These are phyloP conservation scores for Sylvia borin DNA, from an alignment of 2,797 vertebrate species.

Conservation along the genomic window DNA sequence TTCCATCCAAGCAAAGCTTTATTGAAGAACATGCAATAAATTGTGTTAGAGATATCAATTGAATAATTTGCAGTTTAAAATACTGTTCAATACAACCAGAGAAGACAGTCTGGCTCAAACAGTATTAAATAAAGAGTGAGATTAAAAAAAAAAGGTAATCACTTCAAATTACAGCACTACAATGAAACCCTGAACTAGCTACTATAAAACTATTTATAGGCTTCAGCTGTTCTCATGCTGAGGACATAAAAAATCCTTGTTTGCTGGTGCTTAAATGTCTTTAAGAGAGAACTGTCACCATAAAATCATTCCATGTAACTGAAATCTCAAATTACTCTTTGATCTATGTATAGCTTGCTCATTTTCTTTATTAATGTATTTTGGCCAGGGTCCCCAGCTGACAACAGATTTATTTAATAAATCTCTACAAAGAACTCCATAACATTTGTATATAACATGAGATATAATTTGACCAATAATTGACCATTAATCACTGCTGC, in stretches of 20 bases:
- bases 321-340: constrained; percentile 6
- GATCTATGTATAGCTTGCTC: not conserved
- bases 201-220: not conserved
- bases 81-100: not conserved
- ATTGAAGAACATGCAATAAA: not conserved
- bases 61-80: not conserved
- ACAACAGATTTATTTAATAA: constrained; percentile 3
- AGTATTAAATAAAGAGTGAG: not conserved
- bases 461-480: not conserved
- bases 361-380: constrained; percentile 11
- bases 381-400: not conserved
- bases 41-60: not conserved
- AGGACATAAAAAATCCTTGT: not conserved
- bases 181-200: not conserved
- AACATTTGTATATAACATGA: not conserved
- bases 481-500: not conserved
- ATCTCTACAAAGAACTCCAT: not conserved
- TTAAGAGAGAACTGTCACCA: not conserved
- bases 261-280: not conserved
- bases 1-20: not conserved
- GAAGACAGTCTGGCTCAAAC: not conserved
- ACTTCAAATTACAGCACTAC: not conserved
- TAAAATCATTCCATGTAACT: not conserved
- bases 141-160: not conserved
- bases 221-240: not conserved